Evolutionary conservation across 2,797 vertebrate genomes (phyloP).

Genomic region (Darevskia mixta): DNA sequence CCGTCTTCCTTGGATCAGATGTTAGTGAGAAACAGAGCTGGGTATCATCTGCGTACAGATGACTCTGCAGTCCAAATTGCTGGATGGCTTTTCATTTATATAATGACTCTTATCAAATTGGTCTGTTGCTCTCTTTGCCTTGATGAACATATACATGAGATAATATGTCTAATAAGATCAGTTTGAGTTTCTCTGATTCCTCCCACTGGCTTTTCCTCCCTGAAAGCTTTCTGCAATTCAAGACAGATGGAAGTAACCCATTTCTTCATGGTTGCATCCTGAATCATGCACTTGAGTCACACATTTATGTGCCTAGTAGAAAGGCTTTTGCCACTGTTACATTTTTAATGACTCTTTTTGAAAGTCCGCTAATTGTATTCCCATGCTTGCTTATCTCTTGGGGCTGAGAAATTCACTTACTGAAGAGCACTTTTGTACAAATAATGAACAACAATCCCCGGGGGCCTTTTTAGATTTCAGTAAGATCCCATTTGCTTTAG

Average conservation of each 20-base stretch:
- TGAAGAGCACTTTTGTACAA: conserved; percentile 8
- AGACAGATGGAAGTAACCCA: background rate
- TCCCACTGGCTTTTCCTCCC: background rate
- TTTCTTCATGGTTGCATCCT: background rate
- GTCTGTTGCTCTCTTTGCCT: background rate
- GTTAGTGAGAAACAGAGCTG: no score
- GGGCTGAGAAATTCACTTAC: background rate
- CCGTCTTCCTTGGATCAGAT: no score
- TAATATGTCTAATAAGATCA: background rate
- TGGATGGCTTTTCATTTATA: background rate
- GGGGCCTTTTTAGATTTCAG: conserved; percentile 7
- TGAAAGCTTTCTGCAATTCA: background rate
- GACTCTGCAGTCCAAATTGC: background rate
- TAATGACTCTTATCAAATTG: background rate
- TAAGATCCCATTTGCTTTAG: background rate
- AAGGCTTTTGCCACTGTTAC: conserved; percentile 6
- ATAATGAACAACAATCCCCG: conserved; percentile 4
- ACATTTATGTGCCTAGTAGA: background rate
- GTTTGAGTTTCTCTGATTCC: background rate
- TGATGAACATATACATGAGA: background rate
- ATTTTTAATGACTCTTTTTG: conserved; percentile 26
- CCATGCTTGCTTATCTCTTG: conserved; percentile 9
- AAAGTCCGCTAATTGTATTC: conserved; percentile 5
- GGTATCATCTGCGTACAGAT: no score
- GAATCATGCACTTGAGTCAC: conserved; percentile 6